Base-by-base conservation (phyloP, 2,113 vertebrate genomes). In the Dascyllus trimaculatus region DNA sequence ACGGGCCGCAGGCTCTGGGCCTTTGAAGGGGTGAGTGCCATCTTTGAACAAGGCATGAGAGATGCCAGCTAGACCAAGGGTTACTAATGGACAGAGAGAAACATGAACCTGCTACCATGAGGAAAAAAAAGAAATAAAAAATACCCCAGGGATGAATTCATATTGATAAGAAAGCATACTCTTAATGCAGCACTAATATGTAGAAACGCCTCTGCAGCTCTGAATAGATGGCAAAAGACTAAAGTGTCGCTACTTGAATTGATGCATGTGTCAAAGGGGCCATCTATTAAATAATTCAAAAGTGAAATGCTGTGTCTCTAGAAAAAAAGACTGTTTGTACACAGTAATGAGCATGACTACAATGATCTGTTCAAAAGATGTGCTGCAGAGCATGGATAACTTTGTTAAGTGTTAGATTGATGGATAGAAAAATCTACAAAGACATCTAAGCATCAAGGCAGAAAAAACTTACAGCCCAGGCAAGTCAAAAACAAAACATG, bases 21-120 rank as follows among this genome's bases (percentile, higher is more conserved):
- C 98, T 96, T 99, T 98, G 97, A 98, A 99, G 97, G 97, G 97
- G 97, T 97, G 98, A 98, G 95, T 96, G 96, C 97, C 97, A 99
- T 99, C 97, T 98, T 98, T 97, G 95, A 96, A 97, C 96, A 95
- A 95, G 96, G 94, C 91, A 95, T 96, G 95, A 93, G 88, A 85
- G 91, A 96, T 96, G 95, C 87, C 89, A 66, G 81, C 80, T 88
- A 92, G 62, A 90, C 81, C 84, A 78, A 18, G 53, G 78, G 75
- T 76, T 22, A 89, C 81, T 79, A 75, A 92, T 87, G 88, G 76
- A 89, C 56, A 58, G 70, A 87, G 68, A 89, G 63, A 77, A 71
- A 80, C 61, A 89, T 83, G 79, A 40, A 80, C 75, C 89, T 88
- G 89, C 77, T 83, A 76, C 59, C 49, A 84, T 91, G 71, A 80